phyloP scores from a whole-genome alignment of 2,888 invertebrate genomes.

The Cephus runcator region DNA sequence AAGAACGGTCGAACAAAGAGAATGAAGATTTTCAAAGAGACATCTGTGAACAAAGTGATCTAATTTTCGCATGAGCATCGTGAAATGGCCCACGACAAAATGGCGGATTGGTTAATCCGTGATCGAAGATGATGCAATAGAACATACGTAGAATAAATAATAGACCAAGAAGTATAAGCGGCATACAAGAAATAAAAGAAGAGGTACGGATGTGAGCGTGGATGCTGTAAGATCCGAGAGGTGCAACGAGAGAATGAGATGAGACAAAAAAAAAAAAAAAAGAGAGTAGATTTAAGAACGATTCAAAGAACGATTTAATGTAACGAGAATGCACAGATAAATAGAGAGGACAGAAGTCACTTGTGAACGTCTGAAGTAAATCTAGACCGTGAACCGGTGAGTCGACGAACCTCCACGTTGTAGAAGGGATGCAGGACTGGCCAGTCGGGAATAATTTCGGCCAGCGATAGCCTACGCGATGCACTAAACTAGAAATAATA shows the following conservation, averaged over 20 bases:
- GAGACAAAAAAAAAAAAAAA: not conserved
- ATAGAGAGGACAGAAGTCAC: slow-evolving; percentile 4
- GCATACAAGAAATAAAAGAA: slow-evolving; percentile 5
- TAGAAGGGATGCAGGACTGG: slow-evolving; percentile 87
- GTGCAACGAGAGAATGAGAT: slow-evolving; percentile 6
- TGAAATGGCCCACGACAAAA: not conserved
- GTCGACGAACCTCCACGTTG: slow-evolving; percentile 83
- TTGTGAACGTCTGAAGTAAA: not conserved
- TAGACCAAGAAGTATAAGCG: not conserved
- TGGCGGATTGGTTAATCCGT: not conserved
- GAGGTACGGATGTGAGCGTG: not conserved
- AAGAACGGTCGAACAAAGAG: not conserved
- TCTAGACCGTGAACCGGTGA: slow-evolving; percentile 23
- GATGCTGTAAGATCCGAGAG: slow-evolving; percentile 6
- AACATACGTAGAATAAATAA: slow-evolving; percentile 12
- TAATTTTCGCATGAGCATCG: not conserved
- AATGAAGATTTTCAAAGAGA: not conserved
- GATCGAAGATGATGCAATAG: slow-evolving; percentile 6
- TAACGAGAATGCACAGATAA: slow-evolving; percentile 26
- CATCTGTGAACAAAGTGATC: not conserved
- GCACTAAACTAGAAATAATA: slow-evolving; percentile 64
- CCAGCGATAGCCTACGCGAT: slow-evolving; percentile 87
- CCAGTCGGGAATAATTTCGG: slow-evolving; percentile 97
- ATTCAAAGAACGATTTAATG: slow-evolving; percentile 18
- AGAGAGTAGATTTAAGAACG: no score